Conservation (phyloP, 2,888 invertebrate species). For the Enoplolaimus lenunculus region DNA sequence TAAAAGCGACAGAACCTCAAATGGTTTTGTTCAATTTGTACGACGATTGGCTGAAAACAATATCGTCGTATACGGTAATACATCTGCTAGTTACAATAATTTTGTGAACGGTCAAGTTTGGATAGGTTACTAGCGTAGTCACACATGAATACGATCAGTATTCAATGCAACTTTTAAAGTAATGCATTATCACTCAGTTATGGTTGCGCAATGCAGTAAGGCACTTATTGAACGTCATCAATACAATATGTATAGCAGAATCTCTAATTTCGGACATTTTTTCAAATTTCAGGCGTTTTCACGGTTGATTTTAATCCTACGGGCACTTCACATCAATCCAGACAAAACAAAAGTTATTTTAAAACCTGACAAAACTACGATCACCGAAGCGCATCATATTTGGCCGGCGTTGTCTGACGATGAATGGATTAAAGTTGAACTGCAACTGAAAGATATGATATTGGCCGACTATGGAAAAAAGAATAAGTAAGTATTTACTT, state of each 20-base stretch:
- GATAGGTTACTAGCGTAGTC: too few species aligned
- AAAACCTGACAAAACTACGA: constrained; percentile 96
- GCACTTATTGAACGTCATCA: too few species aligned
- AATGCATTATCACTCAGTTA: too few species aligned
- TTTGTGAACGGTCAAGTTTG: too few species aligned
- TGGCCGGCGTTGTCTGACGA: constrained; percentile 96
- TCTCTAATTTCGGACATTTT: too few species aligned
- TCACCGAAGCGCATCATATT: constrained; percentile 97
- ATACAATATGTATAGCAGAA: too few species aligned
- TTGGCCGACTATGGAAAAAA: constrained; percentile 98
- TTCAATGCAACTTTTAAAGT: too few species aligned
- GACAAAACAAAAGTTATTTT: constrained; percentile 94
- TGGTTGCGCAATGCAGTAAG: too few species aligned
- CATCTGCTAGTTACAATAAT: too few species aligned
- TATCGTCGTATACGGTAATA: constrained; percentile 91
- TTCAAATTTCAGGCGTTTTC: constrained; percentile 81
- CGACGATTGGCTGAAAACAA: constrained; percentile 98
- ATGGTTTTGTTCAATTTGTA: constrained; percentile 99
- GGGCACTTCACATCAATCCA: constrained; percentile 95
- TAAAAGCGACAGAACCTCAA: constrained; percentile 97
- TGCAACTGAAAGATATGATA: constrained; percentile 91
- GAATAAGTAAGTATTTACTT: constrained; percentile 81
- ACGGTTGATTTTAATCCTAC: constrained; percentile 79
- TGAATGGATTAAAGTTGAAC: constrained; percentile 97
- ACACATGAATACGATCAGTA: too few species aligned